These are phyloP conservation scores for Lutjanus campechanus DNA, from an alignment of 2,797 vertebrate species.

Conservation along the genomic window DNA sequence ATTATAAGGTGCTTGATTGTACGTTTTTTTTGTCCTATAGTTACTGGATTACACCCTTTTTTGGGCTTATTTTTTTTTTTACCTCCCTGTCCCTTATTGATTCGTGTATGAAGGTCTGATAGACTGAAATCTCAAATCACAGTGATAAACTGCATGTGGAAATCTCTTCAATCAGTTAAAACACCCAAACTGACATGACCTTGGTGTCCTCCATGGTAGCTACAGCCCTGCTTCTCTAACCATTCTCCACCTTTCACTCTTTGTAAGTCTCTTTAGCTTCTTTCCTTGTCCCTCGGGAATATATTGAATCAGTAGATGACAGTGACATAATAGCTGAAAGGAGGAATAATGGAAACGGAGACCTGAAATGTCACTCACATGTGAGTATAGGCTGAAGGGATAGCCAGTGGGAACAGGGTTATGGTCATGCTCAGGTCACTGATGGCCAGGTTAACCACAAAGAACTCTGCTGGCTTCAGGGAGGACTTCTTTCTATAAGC, in stretches of 20 bases:
- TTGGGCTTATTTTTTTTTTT: too few species aligned
- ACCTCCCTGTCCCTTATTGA: too few species aligned
- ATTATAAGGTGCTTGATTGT: too few species aligned
- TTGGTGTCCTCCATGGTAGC: background rate
- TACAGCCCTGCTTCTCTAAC: background rate
- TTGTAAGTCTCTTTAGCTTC: background rate
- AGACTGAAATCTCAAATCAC: too few species aligned
- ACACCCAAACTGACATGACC: background rate
- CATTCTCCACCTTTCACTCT: background rate
- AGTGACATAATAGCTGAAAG: background rate
- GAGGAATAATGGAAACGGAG: background rate
- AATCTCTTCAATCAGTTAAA: too few species aligned
- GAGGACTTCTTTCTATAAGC: slow-evolving; percentile 89
- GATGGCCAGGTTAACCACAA: slow-evolving; percentile 90
- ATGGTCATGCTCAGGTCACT: slow-evolving; percentile 91
- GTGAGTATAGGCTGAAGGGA: slow-evolving; percentile 89
- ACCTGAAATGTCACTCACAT: slow-evolving; percentile 80
- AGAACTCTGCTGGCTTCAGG: slow-evolving; percentile 92
- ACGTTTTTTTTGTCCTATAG: too few species aligned
- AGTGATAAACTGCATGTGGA: too few species aligned
- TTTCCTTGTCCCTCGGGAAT: background rate
- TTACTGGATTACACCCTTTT: too few species aligned
- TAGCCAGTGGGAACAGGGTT: slow-evolving; percentile 88
- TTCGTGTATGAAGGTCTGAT: too few species aligned
- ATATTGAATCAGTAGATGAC: background rate